These are phyloP conservation scores for Lingula anatina DNA, from an alignment of 2,888 invertebrate species.

Conservation along the genomic window DNA sequence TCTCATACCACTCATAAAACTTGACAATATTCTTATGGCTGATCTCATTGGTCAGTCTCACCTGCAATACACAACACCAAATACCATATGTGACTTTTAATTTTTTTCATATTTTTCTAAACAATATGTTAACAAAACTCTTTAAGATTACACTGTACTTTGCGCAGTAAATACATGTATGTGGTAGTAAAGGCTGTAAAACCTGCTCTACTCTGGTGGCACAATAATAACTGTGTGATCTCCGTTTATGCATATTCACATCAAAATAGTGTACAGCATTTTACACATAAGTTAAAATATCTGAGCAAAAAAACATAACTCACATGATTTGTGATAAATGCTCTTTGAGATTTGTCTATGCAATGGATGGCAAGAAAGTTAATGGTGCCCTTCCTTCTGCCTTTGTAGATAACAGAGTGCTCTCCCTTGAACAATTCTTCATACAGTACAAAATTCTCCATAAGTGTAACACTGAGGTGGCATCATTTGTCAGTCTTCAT, in stretches of 20 bases:
- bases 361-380: constrained; percentile 53
- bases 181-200: too few species aligned
- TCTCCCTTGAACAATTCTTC: constrained; percentile 49
- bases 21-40: constrained; percentile 48
- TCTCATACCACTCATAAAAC: constrained; percentile 55
- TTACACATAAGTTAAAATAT: too few species aligned
- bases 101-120: constrained; percentile 50
- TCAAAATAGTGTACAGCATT: too few species aligned
- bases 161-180: background rate
- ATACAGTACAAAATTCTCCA: constrained; percentile 54
- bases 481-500: too few species aligned
- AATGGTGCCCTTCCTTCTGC: constrained; percentile 51
- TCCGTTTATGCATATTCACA: too few species aligned
- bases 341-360: constrained; percentile 49
- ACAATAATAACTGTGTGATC: too few species aligned
- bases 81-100: constrained; percentile 51
- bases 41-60: constrained; percentile 51
- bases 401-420: constrained; percentile 51
- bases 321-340: constrained; percentile 51
- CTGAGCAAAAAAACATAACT: constrained; percentile 9
- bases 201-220: too few species aligned
- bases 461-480: too few species aligned
- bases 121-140: constrained; percentile 22
- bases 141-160: too few species aligned
- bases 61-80: constrained; percentile 26